phyloP scores from a whole-genome alignment of 2,888 invertebrate species.

The Neocrepidodera transversa region DNA sequence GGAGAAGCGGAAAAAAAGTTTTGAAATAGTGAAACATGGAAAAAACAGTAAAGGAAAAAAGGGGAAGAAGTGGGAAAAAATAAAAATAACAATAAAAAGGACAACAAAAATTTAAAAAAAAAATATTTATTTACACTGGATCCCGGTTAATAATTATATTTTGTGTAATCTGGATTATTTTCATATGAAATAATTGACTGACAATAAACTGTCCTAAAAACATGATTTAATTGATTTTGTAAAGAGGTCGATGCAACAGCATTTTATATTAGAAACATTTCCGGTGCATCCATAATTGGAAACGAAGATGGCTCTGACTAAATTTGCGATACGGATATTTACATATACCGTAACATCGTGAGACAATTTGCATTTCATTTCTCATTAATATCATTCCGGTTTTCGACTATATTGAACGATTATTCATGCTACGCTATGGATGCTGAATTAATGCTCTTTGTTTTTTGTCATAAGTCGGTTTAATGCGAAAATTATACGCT shows the following conservation, averaged over 20 bases:
- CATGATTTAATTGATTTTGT: background rate
- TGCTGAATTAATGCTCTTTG: conserved; percentile 15
- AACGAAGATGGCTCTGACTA: conserved; percentile 43
- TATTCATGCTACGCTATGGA: conserved; percentile 16
- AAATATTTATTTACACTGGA: no score
- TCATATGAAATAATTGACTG: no score
- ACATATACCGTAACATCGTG: conserved; percentile 48
- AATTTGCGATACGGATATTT: conserved; percentile 48
- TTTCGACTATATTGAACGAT: conserved; percentile 18
- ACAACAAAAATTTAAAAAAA: no score
- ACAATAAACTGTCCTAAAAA: background rate
- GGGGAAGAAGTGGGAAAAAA: no score
- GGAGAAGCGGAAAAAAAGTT: no score
- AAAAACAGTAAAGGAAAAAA: no score
- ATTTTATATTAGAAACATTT: conserved; percentile 3
- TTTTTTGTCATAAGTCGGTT: conserved; percentile 15
- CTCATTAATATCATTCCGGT: conserved; percentile 34
- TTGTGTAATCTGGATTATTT: no score
- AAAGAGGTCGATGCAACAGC: background rate
- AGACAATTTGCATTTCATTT: conserved; percentile 50
- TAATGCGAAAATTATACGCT: conserved; percentile 16
- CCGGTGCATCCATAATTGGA: conserved; percentile 45
- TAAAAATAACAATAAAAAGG: no score
- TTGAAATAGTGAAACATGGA: no score
- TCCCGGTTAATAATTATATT: no score